Percentiles rank a stretch among this genome's conserved stretches.
Conservation (phyloP, 1,140 invertebrate species). For the Periplaneta americana region DNA sequence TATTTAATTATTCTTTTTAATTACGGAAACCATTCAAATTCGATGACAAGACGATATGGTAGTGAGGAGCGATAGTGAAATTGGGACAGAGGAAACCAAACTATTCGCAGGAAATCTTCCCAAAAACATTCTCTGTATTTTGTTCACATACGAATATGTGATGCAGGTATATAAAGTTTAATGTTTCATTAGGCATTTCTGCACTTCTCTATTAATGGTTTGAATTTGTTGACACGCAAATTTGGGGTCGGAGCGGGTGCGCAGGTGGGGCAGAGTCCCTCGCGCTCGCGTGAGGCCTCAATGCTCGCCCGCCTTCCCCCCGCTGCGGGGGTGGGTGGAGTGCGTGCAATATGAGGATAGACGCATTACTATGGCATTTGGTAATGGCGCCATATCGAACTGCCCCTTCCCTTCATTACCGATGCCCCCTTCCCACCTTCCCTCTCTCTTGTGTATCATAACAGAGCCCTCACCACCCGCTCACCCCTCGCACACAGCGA, state of each 20-base stretch:
- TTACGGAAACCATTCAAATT: too few species aligned
- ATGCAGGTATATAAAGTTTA: too few species aligned
- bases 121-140: too few species aligned
- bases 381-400: neutral
- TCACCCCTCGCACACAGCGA: neutral
- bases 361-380: neutral
- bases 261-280: neutral
- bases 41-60: too few species aligned
- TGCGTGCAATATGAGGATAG: neutral
- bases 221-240: neutral
- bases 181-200: neutral
- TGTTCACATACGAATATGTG: too few species aligned
- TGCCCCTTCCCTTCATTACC: neutral
- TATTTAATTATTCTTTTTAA: too few species aligned
- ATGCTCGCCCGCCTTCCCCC: neutral
- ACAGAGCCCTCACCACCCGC: neutral
- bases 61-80: too few species aligned
- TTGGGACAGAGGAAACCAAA: too few species aligned
- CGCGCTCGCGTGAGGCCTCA: neutral
- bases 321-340: neutral
- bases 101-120: too few species aligned
- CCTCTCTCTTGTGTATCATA: too few species aligned
- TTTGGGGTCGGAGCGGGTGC: neutral
- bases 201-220: neutral
- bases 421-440: neutral